Conservation (phyloP, 2,113 vertebrate genomes). For the Penelope pileata region DNA sequence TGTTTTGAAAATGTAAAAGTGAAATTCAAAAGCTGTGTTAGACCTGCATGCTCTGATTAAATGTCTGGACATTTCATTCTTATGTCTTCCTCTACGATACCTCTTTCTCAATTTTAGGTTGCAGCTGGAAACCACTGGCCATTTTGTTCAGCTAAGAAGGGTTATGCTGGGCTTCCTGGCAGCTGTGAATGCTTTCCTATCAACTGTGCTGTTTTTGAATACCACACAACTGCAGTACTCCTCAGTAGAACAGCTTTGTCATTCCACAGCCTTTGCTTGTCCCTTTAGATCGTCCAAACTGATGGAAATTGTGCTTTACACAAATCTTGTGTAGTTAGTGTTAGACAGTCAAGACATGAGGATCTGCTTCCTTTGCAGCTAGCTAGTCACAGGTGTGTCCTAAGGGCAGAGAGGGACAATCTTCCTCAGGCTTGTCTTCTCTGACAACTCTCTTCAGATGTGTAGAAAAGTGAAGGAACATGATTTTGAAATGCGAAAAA, state of each 20-base stretch:
- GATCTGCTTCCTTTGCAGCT: not conserved
- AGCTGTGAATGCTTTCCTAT: not conserved
- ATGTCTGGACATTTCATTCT: not conserved
- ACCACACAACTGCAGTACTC: not conserved
- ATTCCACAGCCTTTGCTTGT: not conserved
- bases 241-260: not conserved
- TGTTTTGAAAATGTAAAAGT: not conserved
- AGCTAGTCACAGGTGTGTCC: fast-evolving
- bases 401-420: not conserved
- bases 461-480: not conserved
- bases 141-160: not conserved
- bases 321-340: not conserved
- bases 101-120: not conserved
- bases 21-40: not conserved
- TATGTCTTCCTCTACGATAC: not conserved
- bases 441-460: not conserved
- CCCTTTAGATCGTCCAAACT: not conserved
- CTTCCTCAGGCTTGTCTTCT: not conserved
- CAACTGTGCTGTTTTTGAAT: not conserved
- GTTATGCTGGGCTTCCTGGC: constrained; percentile 17
- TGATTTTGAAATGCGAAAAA: not conserved
- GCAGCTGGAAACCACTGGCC: not conserved
- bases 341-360: not conserved
- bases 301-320: not conserved
- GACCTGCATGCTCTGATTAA: not conserved